A percentile compares a stretch with the other conserved stretches of the same genome.
Evolutionary conservation across 2,113 vertebrate species (phyloP).

Genomic region (Suncus etruscus): DNA sequence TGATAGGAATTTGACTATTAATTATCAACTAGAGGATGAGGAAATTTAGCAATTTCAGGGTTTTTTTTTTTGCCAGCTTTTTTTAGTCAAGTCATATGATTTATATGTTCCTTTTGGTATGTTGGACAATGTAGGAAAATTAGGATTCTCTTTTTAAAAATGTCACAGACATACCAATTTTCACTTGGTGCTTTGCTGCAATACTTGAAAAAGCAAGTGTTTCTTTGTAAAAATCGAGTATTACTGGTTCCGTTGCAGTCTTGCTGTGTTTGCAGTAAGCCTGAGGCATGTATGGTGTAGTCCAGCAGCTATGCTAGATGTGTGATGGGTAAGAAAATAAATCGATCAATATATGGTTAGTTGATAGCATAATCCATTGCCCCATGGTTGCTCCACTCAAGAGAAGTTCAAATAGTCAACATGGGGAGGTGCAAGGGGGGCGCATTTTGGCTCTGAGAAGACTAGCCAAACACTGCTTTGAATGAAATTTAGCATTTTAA

Average conservation of each 20-base stretch:
- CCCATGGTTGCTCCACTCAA: too few species aligned
- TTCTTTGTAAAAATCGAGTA: constrained; percentile 34
- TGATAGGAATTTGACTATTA: not conserved
- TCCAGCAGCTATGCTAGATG: not conserved
- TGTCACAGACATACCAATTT: constrained; percentile 47
- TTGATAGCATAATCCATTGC: not conserved
- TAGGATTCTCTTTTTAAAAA: constrained; percentile 60
- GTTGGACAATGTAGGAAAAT: constrained; percentile 34
- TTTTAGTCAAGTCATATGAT: not conserved
- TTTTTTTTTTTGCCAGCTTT: not conserved
- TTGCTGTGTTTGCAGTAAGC: constrained; percentile 9
- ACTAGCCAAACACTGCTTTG: not conserved
- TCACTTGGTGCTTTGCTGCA: constrained; percentile 45
- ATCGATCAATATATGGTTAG: not conserved
- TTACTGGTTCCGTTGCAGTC: not conserved
- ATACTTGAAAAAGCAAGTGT: constrained; percentile 48
- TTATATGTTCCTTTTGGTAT: constrained; percentile 18
- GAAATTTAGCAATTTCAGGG: not conserved
- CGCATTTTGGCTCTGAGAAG: not conserved
- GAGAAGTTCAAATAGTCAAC: not conserved
- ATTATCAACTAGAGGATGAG: constrained; percentile 45
- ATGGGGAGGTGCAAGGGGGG: too few species aligned
- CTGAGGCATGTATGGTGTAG: not conserved
- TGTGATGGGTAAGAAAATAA: not conserved
- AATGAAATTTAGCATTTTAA: constrained; percentile 28